Evolutionary conservation across 2,888 invertebrate genomes (phyloP).

Genomic region (Crossocerus cetratus): DNA sequence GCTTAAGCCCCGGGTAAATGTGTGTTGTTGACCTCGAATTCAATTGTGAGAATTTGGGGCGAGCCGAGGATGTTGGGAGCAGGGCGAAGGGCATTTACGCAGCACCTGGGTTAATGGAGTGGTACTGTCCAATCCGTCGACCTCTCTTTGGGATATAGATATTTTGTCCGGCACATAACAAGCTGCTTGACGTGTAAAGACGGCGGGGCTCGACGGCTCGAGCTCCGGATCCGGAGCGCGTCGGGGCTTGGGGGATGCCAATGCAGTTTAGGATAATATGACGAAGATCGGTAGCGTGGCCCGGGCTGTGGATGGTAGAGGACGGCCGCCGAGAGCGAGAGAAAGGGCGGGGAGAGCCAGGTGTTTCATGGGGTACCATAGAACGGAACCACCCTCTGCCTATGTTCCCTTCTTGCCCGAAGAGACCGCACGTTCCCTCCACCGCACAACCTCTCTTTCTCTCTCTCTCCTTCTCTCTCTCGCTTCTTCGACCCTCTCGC

Average conservation of each 20-base stretch:
- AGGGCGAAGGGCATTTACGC: neutral
- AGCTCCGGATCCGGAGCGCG: neutral
- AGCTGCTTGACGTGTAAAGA: slow-evolving; percentile 56
- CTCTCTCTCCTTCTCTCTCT: slow-evolving; percentile 26
- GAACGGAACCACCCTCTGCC: slow-evolving; percentile 62
- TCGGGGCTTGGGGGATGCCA: slow-evolving; percentile 44
- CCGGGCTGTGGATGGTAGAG: slow-evolving; percentile 37
- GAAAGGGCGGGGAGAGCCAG: slow-evolving; percentile 63
- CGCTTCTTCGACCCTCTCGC: slow-evolving; percentile 5
- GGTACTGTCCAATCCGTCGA: slow-evolving; percentile 34
- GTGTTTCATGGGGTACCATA: slow-evolving; percentile 66
- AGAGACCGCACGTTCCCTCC: slow-evolving; percentile 39
- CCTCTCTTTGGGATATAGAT: slow-evolving; percentile 46
- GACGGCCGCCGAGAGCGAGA: slow-evolving; percentile 28
- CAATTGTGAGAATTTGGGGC: slow-evolving; percentile 21
- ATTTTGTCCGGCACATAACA: slow-evolving; percentile 51
- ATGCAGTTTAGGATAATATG: slow-evolving; percentile 67
- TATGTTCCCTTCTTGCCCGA: slow-evolving; percentile 36
- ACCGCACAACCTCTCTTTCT: slow-evolving; percentile 17
- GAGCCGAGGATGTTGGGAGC: neutral
- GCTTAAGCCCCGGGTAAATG: neutral
- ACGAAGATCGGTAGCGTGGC: slow-evolving; percentile 63
- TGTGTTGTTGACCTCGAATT: slow-evolving; percentile 9
- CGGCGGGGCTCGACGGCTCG: slow-evolving; percentile 2
- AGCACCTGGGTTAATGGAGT: slow-evolving; percentile 41